Evolutionary conservation across 1,140 invertebrate genomes (phyloP).

Genomic region (Homalodisca vitripennis): DNA sequence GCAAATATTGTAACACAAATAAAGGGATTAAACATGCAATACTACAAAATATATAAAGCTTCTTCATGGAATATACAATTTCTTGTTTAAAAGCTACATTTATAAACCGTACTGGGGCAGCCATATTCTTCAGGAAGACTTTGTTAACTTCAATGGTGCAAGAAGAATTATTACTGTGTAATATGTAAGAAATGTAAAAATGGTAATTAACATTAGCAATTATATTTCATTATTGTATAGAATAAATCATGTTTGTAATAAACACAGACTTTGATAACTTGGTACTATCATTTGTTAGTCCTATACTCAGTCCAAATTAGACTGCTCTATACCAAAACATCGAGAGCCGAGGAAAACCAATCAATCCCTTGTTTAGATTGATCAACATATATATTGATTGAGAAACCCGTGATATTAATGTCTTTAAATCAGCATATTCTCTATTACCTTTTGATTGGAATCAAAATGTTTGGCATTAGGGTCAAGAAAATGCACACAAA

Average conservation of each 20-base stretch:
- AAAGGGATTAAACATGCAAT: not conserved
- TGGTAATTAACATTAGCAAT: not conserved
- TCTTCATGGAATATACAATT: not conserved
- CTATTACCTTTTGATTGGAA: too few species aligned
- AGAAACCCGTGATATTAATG: too few species aligned
- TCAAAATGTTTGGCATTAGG: too few species aligned
- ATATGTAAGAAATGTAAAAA: slow-evolving; percentile 26
- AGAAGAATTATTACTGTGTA: slow-evolving; percentile 22
- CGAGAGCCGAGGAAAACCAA: too few species aligned
- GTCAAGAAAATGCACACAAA: too few species aligned
- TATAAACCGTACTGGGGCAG: not conserved
- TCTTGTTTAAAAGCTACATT: not conserved
- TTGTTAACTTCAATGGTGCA: slow-evolving; percentile 18
- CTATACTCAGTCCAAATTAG: too few species aligned
- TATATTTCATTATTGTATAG: slow-evolving; percentile 15
- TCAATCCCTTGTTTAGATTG: too few species aligned
- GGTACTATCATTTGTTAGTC: too few species aligned
- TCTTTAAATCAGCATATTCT: too few species aligned
- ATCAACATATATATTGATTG: too few species aligned
- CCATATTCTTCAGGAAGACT: slow-evolving; percentile 2
- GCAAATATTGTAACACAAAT: not conserved
- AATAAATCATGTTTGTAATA: slow-evolving; percentile 17
- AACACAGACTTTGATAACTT: slow-evolving; percentile 11
- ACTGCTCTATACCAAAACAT: too few species aligned
- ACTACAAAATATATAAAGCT: not conserved